Percentiles rank a stretch among this genome's conserved stretches.
phyloP scores from a whole-genome alignment of 2,113 vertebrate genomes.

The Pluvialis apricaria region DNA sequence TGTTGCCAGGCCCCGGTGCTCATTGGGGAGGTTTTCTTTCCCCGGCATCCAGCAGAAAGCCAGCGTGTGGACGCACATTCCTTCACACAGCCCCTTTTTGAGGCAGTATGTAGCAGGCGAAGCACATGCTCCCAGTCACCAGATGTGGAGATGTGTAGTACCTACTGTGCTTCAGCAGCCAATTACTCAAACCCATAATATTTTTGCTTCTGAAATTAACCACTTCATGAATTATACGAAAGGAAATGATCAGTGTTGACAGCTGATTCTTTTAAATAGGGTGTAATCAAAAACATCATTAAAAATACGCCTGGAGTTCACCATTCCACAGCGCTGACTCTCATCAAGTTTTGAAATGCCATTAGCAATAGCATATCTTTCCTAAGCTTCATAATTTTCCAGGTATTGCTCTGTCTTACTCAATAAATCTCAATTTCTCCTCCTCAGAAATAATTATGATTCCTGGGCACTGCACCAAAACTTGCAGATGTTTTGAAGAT shows the following conservation, averaged over 20 bases:
- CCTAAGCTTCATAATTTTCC: slow-evolving; percentile 38
- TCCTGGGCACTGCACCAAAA: slow-evolving; percentile 53
- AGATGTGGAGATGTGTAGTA: not conserved
- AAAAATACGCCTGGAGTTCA: slow-evolving; percentile 7
- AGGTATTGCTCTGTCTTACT: slow-evolving; percentile 54
- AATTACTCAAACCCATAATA: slow-evolving; percentile 5
- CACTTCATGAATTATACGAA: slow-evolving; percentile 32
- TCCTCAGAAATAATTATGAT: slow-evolving; percentile 32
- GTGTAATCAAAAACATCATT: slow-evolving; percentile 40
- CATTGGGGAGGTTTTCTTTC: not conserved
- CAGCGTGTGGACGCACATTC: not conserved
- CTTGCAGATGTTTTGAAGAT: slow-evolving; percentile 66
- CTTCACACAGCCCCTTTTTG: not conserved
- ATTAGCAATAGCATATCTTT: slow-evolving; percentile 23
- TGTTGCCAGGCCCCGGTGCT: not conserved
- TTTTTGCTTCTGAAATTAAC: slow-evolving; percentile 54
- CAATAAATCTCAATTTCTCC: slow-evolving; percentile 41
- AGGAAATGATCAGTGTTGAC: slow-evolving; percentile 34
- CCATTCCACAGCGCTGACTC: slow-evolving; percentile 12
- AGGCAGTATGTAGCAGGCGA: not conserved
- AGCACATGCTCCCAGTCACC: not conserved
- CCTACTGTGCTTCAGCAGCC: slow-evolving; percentile 32
- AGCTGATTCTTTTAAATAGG: slow-evolving; percentile 39
- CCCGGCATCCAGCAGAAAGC: not conserved
- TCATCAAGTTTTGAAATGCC: slow-evolving; percentile 1